phyloP scores from a whole-genome alignment of 2,888 invertebrate genomes.

The Gnatocerus cornutus region DNA sequence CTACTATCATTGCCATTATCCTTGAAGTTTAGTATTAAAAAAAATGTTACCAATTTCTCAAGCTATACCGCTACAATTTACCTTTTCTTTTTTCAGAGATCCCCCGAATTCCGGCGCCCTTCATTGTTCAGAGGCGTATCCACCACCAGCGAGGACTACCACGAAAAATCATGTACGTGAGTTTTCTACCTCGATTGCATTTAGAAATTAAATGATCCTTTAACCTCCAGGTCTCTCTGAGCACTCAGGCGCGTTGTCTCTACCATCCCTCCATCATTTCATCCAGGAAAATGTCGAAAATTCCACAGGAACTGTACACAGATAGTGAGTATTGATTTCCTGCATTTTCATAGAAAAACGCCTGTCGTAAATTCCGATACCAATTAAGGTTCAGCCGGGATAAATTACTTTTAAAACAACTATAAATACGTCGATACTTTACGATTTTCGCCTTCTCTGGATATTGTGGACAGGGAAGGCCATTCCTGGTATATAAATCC shows the following conservation, averaged over 20 bases:
- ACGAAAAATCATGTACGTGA: constrained; percentile 44
- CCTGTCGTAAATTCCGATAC: constrained; percentile 33
- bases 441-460: constrained; percentile 17
- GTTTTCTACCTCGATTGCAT: not conserved
- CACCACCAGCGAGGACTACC: constrained; percentile 51
- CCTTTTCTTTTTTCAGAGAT: constrained; percentile 59
- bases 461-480: constrained; percentile 15
- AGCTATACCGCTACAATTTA: constrained; percentile 9
- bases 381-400: constrained; percentile 25
- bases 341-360: constrained; percentile 18
- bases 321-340: constrained; percentile 60
- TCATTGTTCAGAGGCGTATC: constrained; percentile 53
- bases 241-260: constrained; percentile 62
- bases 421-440: constrained; percentile 22
- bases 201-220: constrained; percentile 1
- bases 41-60: too few species aligned
- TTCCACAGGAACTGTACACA: constrained; percentile 51
- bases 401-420: constrained; percentile 41
- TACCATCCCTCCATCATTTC: constrained; percentile 63
- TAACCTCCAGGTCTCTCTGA: constrained; percentile 58
- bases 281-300: constrained; percentile 62
- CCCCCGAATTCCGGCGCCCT: constrained; percentile 58
- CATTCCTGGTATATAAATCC: constrained; percentile 26
- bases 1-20: too few species aligned
- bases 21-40: too few species aligned